phyloP scores from a whole-genome alignment of 1,140 invertebrate species.

The Globodera rostochiensis region DNA sequence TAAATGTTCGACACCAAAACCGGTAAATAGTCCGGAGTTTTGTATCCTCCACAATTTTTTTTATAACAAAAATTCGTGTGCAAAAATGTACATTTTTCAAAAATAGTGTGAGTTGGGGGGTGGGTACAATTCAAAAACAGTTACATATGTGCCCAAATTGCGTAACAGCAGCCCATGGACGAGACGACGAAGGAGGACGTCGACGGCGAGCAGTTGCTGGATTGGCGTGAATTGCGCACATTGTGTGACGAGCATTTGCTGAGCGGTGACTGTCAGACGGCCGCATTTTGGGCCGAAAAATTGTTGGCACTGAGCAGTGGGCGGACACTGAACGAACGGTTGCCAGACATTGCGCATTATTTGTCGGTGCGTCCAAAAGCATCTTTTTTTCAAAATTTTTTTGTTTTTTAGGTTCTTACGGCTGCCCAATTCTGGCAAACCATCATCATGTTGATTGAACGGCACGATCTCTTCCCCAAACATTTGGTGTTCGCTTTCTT shows the following conservation, averaged over 20 bases:
- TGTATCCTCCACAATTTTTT: too few relatives aligned
- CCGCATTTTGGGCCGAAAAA: constrained; percentile 51
- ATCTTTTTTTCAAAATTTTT: constrained; percentile 5
- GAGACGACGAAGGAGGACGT: neutral
- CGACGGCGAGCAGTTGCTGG: neutral
- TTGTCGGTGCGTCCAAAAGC: constrained; percentile 30
- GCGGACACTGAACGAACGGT: constrained; percentile 31
- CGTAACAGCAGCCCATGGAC: neutral
- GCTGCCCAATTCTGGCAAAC: constrained; percentile 49
- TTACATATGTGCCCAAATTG: too few relatives aligned
- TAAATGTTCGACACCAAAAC: neutral
- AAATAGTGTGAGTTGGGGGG: too few relatives aligned
- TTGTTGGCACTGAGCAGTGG: constrained; percentile 39
- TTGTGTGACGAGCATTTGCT: constrained; percentile 37
- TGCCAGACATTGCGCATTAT: constrained; percentile 51
- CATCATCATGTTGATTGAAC: constrained; percentile 45
- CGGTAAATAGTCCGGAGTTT: neutral
- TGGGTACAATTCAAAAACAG: too few relatives aligned
- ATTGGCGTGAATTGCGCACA: neutral
- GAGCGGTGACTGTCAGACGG: constrained; percentile 51
- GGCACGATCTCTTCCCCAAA: constrained; percentile 42
- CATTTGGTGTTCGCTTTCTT: constrained; percentile 50
- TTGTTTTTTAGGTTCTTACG: constrained; percentile 39
- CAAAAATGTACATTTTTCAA: too few relatives aligned
- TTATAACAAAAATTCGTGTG: too few relatives aligned